Conservation (phyloP, 2,888 invertebrate species). For the Drosophila pseudotakahashii region DNA sequence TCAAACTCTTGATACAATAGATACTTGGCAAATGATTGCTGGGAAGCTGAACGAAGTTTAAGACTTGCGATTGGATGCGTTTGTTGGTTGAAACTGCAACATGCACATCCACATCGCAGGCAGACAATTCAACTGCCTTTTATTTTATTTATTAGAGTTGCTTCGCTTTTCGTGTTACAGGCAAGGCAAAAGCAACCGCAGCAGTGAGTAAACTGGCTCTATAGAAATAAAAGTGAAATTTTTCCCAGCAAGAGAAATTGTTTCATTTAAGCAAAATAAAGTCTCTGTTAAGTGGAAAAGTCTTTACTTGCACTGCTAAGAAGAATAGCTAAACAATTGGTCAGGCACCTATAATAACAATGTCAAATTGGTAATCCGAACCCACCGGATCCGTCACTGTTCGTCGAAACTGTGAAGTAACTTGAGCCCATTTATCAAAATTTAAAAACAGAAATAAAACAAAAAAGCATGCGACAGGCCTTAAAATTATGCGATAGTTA, state of each 20-base stretch:
- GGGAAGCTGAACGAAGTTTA: conserved; percentile 1
- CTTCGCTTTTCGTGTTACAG: conserved; percentile 31
- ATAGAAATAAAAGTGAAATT: conserved; percentile 76
- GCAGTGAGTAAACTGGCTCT: conserved; percentile 56
- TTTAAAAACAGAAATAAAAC: conserved; percentile 22
- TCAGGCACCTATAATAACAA: conserved; percentile 8
- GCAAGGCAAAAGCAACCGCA: conserved; percentile 24
- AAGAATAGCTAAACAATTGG: conserved; percentile 9
- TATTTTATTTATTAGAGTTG: conserved; percentile 70
- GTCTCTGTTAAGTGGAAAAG: conserved; percentile 24
- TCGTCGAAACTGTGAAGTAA: conserved; percentile 19
- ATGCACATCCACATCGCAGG: conserved; percentile 52
- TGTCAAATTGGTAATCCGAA: conserved; percentile 30
- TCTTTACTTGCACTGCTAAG: neutral
- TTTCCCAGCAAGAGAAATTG: conserved; percentile 71
- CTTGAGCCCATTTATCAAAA: conserved; percentile 65
- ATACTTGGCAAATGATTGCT: neutral
- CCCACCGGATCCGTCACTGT: conserved; percentile 39
- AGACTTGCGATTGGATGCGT: conserved; percentile 12
- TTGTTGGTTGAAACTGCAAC: conserved; percentile 16
- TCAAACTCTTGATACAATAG: too few relatives aligned
- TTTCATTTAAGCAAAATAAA: conserved; percentile 54
- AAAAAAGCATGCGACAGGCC: conserved; percentile 55
- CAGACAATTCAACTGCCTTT: conserved; percentile 70
- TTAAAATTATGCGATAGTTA: conserved; percentile 73